Percentiles rank a stretch among this genome's conserved stretches.
Conservation (phyloP, 2,888 invertebrate genomes). For the Agrotis exclamationis region DNA sequence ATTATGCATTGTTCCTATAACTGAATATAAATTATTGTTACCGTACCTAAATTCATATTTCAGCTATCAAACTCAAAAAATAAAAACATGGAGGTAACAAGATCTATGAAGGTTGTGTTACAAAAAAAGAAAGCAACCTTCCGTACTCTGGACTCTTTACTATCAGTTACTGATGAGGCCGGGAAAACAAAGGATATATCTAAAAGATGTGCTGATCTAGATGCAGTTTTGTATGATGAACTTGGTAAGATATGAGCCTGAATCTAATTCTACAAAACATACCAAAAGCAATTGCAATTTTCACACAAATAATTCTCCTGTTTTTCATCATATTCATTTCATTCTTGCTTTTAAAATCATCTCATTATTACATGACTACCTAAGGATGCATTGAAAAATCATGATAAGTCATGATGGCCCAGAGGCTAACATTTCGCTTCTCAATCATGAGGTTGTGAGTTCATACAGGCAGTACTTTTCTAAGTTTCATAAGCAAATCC, state of each 20-base stretch:
- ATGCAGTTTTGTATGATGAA: conserved; percentile 93
- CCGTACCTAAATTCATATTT: conserved; percentile 53
- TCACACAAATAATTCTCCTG: not conserved
- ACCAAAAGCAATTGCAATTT: not conserved
- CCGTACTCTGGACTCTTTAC: conserved; percentile 93
- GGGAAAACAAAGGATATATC: conserved; percentile 91
- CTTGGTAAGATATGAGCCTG: conserved; percentile 79
- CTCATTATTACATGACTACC: not conserved
- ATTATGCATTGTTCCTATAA: too few relatives aligned
- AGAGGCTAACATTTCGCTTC: too few relatives aligned
- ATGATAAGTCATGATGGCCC: too few relatives aligned
- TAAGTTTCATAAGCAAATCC: too few relatives aligned
- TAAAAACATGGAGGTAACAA: conserved; percentile 92
- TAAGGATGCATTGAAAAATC: not conserved
- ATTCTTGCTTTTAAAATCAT: not conserved
- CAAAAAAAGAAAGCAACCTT: conserved; percentile 91
- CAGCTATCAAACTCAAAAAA: conserved; percentile 92
- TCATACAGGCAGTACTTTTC: too few relatives aligned
- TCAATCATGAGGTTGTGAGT: too few relatives aligned
- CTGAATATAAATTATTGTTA: too few relatives aligned
- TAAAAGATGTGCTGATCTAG: conserved; percentile 94
- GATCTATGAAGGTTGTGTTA: conserved; percentile 93
- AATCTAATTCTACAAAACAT: not conserved
- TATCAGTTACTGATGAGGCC: conserved; percentile 89
- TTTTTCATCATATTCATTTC: not conserved